These are phyloP conservation scores for Hystrix brachyura DNA, from an alignment of 2,113 vertebrate genomes.

Conservation along the genomic window DNA sequence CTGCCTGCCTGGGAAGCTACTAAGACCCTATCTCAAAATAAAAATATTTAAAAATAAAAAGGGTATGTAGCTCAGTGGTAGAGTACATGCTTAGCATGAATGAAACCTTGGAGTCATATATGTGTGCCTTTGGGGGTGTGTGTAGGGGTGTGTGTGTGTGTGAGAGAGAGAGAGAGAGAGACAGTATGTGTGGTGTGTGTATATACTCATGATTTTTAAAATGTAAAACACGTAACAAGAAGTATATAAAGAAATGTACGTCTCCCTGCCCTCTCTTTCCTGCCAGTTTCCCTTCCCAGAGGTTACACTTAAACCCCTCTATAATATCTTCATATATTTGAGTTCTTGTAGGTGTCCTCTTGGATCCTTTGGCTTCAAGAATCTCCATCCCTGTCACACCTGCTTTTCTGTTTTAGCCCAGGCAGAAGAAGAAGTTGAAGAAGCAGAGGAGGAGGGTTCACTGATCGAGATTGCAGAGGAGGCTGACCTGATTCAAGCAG, in stretches of 20 bases:
- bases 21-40: neutral
- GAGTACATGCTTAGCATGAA: neutral
- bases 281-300: neutral
- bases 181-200: too few species aligned
- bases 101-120: neutral
- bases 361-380: neutral
- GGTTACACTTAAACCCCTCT: neutral
- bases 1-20: neutral
- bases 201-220: neutral
- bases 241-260: neutral
- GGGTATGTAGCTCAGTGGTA: neutral
- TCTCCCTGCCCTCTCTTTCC: neutral
- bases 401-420: slow-evolving; percentile 75
- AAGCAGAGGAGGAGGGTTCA: slow-evolving; percentile 84
- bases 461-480: slow-evolving; percentile 93
- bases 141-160: neutral
- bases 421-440: slow-evolving; percentile 82
- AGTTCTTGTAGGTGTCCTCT: neutral
- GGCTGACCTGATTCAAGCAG: slow-evolving; percentile 94
- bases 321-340: neutral
- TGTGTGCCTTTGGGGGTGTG: neutral
- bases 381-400: neutral
- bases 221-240: neutral
- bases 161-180: neutral
- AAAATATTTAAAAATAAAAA: neutral